Evolutionary conservation across 2,888 invertebrate genomes (phyloP), one percentile per base, ranked within the genome.

Genomic region (Elegia similella): DNA sequence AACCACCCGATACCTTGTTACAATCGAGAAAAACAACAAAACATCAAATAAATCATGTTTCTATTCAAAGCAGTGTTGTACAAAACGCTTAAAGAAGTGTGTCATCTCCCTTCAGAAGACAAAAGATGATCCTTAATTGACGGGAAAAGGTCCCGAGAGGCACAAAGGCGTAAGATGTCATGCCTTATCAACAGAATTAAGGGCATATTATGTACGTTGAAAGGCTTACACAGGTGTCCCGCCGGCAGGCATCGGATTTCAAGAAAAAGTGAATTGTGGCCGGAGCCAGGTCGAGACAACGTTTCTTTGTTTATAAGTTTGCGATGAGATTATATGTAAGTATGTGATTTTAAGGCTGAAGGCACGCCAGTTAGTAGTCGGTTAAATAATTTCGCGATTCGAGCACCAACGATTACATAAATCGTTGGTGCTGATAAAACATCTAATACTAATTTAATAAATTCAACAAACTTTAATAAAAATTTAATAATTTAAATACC

Each of bases 221-320:
- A 89, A 87, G 88, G 90, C 84, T 90, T 89, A 89, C 88, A 91
- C 90, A 91, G 90, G 90, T 91, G 91, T 84, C 80, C 82, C 76
- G 71, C 61, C 62, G 68, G 61, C 62, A 67, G 70, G 65, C 67
- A 58, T 64, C 66, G 69, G 61, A 70, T 75, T 75, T 67, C 72
- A 61, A 61, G 62, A 72, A 78, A 82, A 76, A 63, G 30, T 44
- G 30, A 15, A 23, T 16, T 54, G 43, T 15, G 13, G 46, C 16
- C 8, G 16, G 32, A 38, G 32, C 32, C 30, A 48, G 10, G 8
- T 13, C 13, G 46, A 23, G 6, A 46, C 46, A 7, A 10, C 2
- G 10, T 32, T 0, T 7, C 48, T 48, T 29, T 30, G 15, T 32
- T 48, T 48, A 10, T 38, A 38, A 38, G 38, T 38, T 38, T 10